These are phyloP conservation scores for Aramus guarauna DNA, from an alignment of 2,113 vertebrate genomes.

Conservation along the genomic window DNA sequence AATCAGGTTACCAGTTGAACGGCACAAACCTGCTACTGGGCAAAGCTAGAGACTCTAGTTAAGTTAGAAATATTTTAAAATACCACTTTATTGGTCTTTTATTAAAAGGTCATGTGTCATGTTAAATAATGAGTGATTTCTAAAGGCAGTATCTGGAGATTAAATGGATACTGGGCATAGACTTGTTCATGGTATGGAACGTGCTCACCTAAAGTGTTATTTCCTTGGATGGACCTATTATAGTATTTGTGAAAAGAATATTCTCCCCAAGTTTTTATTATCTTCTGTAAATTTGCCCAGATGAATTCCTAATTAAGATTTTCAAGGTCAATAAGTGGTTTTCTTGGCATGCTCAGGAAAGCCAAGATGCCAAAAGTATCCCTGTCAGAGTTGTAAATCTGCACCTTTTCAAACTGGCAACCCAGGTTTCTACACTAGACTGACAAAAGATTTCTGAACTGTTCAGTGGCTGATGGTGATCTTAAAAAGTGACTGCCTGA, in stretches of 20 bases:
- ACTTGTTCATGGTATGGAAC: neutral
- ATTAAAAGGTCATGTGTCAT: neutral
- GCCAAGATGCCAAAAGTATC: neutral
- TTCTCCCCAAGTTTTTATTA: neutral
- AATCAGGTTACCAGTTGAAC: neutral
- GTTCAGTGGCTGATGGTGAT: neutral
- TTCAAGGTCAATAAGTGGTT: neutral
- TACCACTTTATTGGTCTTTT: neutral
- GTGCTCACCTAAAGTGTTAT: neutral
- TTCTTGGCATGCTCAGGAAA: neutral
- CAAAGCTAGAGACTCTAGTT: neutral
- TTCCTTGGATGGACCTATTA: neutral
- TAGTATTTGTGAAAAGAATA: neutral
- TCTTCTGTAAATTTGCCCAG: neutral
- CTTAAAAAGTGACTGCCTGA: neutral
- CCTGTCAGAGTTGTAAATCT: neutral
- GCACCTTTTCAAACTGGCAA: neutral
- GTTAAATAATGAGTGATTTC: neutral
- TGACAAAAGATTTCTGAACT: neutral
- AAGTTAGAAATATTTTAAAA: neutral
- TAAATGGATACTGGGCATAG: neutral
- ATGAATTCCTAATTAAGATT: neutral
- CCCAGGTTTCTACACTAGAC: neutral
- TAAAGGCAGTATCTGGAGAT: neutral
- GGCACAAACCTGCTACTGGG: neutral